These are phyloP conservation scores for Xestia ashworthii DNA, from an alignment of 2,888 invertebrate species.

Conservation along the genomic window DNA sequence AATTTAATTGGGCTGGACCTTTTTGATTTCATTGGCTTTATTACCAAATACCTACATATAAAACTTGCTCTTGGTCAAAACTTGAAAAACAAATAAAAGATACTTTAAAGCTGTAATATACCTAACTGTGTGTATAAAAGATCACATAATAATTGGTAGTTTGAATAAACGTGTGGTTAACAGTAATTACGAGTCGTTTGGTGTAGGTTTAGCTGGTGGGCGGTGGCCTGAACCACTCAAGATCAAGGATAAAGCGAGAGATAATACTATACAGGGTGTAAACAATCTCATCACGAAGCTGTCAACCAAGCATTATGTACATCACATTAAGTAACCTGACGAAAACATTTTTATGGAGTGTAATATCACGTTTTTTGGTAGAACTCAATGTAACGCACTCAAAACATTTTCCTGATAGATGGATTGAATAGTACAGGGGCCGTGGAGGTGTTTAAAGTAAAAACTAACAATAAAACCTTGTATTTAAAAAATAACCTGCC, in stretches of 20 bases:
- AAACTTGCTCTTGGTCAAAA: not conserved
- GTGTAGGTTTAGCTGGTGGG: constrained; percentile 75
- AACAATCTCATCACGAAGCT: too few species aligned
- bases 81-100: constrained; percentile 16
- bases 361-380: too few species aligned
- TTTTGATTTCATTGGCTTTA: not conserved
- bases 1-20: not conserved
- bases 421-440: too few species aligned
- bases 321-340: too few species aligned
- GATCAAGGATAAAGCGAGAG: constrained; percentile 73
- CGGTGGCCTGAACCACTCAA: constrained; percentile 69
- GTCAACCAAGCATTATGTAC: not conserved
- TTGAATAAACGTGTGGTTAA: constrained; percentile 63
- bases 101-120: constrained; percentile 21
- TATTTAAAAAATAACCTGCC: too few species aligned
- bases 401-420: too few species aligned
- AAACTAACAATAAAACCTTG: too few species aligned
- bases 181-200: constrained; percentile 69
- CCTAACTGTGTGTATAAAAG: constrained; percentile 47
- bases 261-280: constrained; percentile 32
- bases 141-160: constrained; percentile 65
- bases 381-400: too few species aligned
- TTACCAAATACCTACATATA: not conserved
- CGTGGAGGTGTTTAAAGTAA: too few species aligned
- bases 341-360: too few species aligned